Evolutionary conservation across 1,140 invertebrate species (phyloP).

Genomic region (Brachionus koreanus): DNA sequence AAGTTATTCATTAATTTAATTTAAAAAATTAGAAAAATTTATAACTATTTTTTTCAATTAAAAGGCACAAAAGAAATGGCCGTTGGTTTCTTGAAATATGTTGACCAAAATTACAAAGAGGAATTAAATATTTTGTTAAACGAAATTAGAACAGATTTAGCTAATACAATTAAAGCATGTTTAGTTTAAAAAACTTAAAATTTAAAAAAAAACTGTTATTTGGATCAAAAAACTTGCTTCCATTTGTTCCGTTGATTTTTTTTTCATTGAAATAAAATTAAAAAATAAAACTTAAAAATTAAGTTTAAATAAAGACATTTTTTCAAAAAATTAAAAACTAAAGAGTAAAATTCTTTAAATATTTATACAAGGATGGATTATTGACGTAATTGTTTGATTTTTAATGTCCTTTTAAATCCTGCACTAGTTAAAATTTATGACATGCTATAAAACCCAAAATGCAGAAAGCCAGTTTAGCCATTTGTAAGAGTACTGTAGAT

Average conservation of each 20-base stretch:
- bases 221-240: neutral
- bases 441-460: too few relatives aligned
- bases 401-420: too few relatives aligned
- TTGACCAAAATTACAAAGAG: slow-evolving; percentile 37
- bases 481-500: too few relatives aligned
- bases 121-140: slow-evolving; percentile 27
- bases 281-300: neutral
- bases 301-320: neutral
- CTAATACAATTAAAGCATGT: neutral
- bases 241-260: neutral
- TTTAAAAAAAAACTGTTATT: neutral
- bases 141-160: slow-evolving; percentile 27
- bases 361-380: too few relatives aligned
- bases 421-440: too few relatives aligned
- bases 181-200: neutral
- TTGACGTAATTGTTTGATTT: too few relatives aligned
- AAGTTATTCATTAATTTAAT: too few relatives aligned
- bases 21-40: neutral
- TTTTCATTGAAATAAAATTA: neutral
- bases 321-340: too few relatives aligned
- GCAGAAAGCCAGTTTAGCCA: too few relatives aligned
- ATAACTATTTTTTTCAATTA: neutral
- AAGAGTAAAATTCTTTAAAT: too few relatives aligned
- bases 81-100: slow-evolving; percentile 37
- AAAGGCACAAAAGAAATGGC: slow-evolving; percentile 30